A percentile compares a stretch with the other conserved stretches of the same genome.
These are phyloP conservation scores for Osmerus eperlanus DNA, from an alignment of 2,113 vertebrate species.

Conservation along the genomic window DNA sequence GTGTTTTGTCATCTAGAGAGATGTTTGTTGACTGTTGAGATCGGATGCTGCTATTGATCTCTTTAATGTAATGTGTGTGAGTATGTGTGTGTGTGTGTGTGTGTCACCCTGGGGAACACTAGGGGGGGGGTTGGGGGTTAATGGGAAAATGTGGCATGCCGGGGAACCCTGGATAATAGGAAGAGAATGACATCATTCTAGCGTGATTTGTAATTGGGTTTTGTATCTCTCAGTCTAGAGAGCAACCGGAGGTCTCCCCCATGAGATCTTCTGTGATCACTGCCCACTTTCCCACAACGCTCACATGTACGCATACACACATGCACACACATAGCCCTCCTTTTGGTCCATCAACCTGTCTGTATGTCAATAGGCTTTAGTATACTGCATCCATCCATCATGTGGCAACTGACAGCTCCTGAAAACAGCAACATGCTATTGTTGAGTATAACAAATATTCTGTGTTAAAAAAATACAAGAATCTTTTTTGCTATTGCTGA, in stretches of 20 bases:
- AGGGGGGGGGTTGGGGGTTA: conserved; percentile 23
- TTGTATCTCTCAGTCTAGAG: conserved; percentile 12
- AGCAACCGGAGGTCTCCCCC: conserved; percentile 7
- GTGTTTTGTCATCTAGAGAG: not conserved
- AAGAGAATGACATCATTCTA: conserved; percentile 17
- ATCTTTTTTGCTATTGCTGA: not conserved
- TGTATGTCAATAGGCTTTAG: conserved; percentile 9
- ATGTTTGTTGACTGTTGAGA: conserved; percentile 32
- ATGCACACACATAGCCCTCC: conserved; percentile 19
- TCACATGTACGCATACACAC: not conserved
- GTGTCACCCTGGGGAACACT: conserved; percentile 37
- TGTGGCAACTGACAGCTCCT: too few relatives aligned
- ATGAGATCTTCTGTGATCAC: not conserved
- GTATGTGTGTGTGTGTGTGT: not conserved
- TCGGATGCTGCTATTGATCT: conserved; percentile 44
- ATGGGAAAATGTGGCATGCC: conserved; percentile 45
- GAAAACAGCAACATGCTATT: too few relatives aligned
- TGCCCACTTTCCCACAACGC: not conserved
- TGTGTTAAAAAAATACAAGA: too few relatives aligned
- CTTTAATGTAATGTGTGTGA: conserved; percentile 45
- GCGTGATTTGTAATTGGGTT: conserved; percentile 17
- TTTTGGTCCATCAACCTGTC: conserved; percentile 30
- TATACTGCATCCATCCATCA: not conserved
- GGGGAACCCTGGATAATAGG: conserved; percentile 24
- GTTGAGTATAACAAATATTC: too few relatives aligned